phyloP scores from a whole-genome alignment of 2,797 vertebrate species.

The Halcyon chelicuti region DNA sequence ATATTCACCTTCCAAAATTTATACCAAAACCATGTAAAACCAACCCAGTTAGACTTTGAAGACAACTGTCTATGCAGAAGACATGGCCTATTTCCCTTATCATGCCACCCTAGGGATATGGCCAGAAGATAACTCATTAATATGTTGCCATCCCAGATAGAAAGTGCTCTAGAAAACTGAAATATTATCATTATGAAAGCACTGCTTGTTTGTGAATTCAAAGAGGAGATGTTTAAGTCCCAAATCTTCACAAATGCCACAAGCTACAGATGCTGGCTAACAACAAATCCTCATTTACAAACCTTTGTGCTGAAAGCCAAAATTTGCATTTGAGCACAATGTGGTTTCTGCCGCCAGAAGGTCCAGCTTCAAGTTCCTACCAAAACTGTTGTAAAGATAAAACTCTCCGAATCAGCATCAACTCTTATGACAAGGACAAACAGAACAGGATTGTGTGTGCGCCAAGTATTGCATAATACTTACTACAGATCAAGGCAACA shows the following conservation, averaged over 20 bases:
- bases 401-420: background rate
- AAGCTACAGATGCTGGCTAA: background rate
- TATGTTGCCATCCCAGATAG: background rate
- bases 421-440: background rate
- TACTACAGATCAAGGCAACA: conserved; percentile 97
- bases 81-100: background rate
- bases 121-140: background rate
- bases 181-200: background rate
- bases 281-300: background rate
- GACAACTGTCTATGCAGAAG: background rate
- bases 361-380: conserved; percentile 15
- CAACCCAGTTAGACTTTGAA: background rate
- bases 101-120: no score
- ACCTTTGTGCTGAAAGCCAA: background rate
- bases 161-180: background rate
- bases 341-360: background rate
- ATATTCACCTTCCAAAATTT: background rate
- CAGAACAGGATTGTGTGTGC: background rate
- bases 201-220: background rate
- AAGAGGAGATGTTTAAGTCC: background rate
- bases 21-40: background rate
- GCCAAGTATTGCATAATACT: conserved; percentile 74
- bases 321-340: background rate
- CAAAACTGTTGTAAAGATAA: conserved; percentile 22
- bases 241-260: background rate